Base-by-base conservation (phyloP, 2,888 invertebrate genomes). In the Julus scanicus region DNA sequence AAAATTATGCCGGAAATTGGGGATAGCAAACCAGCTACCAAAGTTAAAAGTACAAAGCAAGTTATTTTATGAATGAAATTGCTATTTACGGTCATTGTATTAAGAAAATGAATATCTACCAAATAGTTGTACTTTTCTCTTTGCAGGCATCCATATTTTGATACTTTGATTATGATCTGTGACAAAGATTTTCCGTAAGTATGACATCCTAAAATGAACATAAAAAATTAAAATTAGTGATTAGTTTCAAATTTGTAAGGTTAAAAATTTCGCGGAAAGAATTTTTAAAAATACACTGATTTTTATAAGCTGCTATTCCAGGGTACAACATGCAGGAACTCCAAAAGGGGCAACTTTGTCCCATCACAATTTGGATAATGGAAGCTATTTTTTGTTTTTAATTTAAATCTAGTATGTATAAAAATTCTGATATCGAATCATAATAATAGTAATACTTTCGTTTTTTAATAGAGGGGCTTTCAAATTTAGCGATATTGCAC, bases 311-410 rank as follows among this genome's bases (percentile, higher is more conserved):
- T n/a, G n/a, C n/a, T 53, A 83, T 48, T 48, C 53, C 90, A 94
- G 94, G 96, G 96, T n/a, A 96, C 96, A 1, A 96, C 97, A 0
- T n/a, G n/a, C n/a, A n/a, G 95, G 95, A n/a, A 92, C 92, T 71
- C 96, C 97, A 0, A 97, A 97, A 92, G 97, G 96, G 1, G 94
- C 95, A 0, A 91, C 94, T 0, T 90, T 96, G 0, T 94, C 94
- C 2, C 97, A 98, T 91, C 94, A 94, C 91, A 94, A 94, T 89
- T 17, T 87, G 17, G 15, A 40, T n/a, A 37, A 49, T 37, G 44
- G 40, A 3, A 84, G n/a, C n/a, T 29, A 29, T 29, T 1, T 29
- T 29, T 29, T 29, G 1, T 1, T 29, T 29, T 29, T 29, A 29
- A 29, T 29, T 29, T 29, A 29, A 29, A 29, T 29, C 29, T 29